Percentiles rank a stretch among this genome's conserved stretches.
phyloP scores from a whole-genome alignment of 2,888 invertebrate species.

The Apamea sordens region DNA sequence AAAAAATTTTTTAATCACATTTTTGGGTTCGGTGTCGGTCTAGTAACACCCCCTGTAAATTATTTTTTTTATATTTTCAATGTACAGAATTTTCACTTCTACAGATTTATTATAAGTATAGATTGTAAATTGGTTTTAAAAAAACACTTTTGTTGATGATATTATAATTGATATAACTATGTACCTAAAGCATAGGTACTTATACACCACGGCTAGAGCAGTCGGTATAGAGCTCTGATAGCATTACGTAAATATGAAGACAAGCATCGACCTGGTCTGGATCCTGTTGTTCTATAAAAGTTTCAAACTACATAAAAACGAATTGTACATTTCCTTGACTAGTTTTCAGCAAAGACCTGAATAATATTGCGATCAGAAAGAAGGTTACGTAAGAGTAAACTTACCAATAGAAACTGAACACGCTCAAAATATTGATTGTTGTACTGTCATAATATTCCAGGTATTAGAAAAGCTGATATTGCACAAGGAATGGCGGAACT shows the following conservation, averaged over 20 bases:
- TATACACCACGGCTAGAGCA: background rate
- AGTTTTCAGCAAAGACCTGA: slow-evolving; percentile 15
- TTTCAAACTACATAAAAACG: slow-evolving; percentile 39
- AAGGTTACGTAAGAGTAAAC: slow-evolving; percentile 1
- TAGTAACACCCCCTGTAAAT: too few relatives aligned
- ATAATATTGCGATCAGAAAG: background rate
- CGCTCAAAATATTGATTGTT: slow-evolving; percentile 2
- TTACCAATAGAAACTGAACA: background rate
- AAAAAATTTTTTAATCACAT: too few relatives aligned
- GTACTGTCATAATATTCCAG: slow-evolving; percentile 74
- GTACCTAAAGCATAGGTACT: too few relatives aligned
- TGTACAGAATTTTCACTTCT: too few relatives aligned
- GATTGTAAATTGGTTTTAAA: background rate
- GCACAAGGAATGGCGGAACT: slow-evolving; percentile 94
- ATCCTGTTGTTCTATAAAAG: slow-evolving; percentile 41
- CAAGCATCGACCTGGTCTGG: slow-evolving; percentile 3
- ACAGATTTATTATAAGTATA: too few relatives aligned
- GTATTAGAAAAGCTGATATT: slow-evolving; percentile 92
- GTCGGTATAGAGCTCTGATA: background rate
- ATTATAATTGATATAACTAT: background rate
- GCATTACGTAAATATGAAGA: background rate
- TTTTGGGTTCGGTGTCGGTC: too few relatives aligned
- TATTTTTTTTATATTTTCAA: too few relatives aligned
- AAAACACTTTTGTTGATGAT: background rate
- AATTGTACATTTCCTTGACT: slow-evolving; percentile 21